phyloP scores from a whole-genome alignment of 1,140 invertebrate species.

The Pteromalus puparum region DNA sequence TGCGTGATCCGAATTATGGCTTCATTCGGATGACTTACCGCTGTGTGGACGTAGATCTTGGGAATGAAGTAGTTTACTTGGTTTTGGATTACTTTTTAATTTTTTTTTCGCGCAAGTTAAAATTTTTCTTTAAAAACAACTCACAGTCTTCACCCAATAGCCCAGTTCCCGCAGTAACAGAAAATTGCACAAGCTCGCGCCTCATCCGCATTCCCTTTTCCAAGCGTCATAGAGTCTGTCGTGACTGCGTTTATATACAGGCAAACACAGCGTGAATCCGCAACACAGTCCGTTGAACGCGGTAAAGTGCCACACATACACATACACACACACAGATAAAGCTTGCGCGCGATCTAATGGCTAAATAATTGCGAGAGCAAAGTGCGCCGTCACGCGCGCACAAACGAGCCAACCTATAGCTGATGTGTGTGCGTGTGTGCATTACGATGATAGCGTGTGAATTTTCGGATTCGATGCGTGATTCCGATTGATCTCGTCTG shows the following conservation, averaged over 20 bases:
- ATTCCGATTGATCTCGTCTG: too few species aligned
- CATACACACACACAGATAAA: too few species aligned
- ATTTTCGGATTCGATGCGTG: neutral
- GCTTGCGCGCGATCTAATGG: conserved; percentile 7
- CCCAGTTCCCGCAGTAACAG: too few species aligned
- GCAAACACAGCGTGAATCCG: neutral
- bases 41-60: neutral
- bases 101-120: too few species aligned
- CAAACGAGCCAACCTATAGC: neutral
- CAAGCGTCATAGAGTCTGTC: neutral
- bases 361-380: conserved; percentile 24
- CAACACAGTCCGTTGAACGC: neutral
- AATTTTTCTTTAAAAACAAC: too few species aligned
- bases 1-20: neutral
- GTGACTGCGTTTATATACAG: neutral
- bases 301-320: neutral
- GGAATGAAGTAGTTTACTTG: too few species aligned
- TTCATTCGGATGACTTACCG: too few species aligned
- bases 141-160: too few species aligned
- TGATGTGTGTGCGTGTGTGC: too few species aligned
- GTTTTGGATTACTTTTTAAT: too few species aligned
- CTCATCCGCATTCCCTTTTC: too few species aligned
- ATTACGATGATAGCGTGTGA: neutral
- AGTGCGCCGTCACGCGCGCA: neutral
- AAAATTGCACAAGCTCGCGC: too few species aligned